Base-by-base conservation (phyloP, 2,888 invertebrate species). In the Conistra vaccinii region DNA sequence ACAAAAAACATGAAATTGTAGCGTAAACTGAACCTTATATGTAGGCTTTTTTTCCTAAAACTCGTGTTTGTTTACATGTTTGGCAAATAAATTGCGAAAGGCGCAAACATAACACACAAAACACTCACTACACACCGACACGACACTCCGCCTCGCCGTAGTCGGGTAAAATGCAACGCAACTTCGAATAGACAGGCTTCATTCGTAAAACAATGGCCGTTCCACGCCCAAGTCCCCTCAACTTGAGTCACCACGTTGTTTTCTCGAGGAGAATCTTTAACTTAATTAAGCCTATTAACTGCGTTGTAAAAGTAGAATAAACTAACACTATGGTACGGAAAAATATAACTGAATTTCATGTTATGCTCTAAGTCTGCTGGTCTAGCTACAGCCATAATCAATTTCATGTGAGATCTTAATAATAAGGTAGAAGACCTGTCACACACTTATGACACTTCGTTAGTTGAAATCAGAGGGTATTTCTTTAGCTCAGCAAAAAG, bases 201-300 rank as follows among this genome's bases (percentile, higher is more conserved):
- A 76, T 84, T 62, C 76, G 61, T 51, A 80, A 86, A 83, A 89
- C 89, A 89, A 89, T 86, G 71, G 83, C 73, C 73, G 68, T 68
- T 81, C 69, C 69, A 26, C 73, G 75, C 74, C 77, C 57, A 76
- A 87, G 88, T 69, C 73, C 84, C 66, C 83, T 87, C 72, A 67
- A 76, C 72, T 69, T 58, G 42, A 69, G 60, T 48, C 63, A 78
- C 74, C 78, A 78, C 79, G 70, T 83, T 83, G 85, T 85, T 85
- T 63, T 42, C 57, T 70, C 23, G 14, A 80, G 48, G 12, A 67
- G 26, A 61, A 60, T 26, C 61, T 77, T 76, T 62, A 62, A 80
- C 51, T 66, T 57, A 66, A 62, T 70, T 62, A 69, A 62, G 29
- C 23, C 48, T 48, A 58, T 76, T 60, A 55, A 53, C n/a, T 35